These are phyloP conservation scores for Drosophila longiperda DNA, from an alignment of 2,888 invertebrate genomes.

Conservation along the genomic window DNA sequence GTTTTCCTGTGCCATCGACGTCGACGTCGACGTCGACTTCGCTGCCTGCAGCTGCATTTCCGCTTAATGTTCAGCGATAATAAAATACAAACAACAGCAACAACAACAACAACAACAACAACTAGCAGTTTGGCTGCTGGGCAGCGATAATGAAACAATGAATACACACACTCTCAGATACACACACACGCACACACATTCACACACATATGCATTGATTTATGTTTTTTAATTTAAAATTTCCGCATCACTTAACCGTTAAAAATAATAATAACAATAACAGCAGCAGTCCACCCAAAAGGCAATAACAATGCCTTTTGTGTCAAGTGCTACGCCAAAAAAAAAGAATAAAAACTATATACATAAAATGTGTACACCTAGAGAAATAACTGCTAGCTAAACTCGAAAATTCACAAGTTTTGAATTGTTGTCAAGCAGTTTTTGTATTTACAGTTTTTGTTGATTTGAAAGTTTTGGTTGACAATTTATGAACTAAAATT, in stretches of 20 bases:
- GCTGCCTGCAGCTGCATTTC: slow-evolving; percentile 77
- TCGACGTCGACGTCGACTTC: slow-evolving; percentile 21
- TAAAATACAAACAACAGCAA: slow-evolving; percentile 71
- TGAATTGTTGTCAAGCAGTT: too few relatives aligned
- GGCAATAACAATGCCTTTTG: slow-evolving; percentile 50
- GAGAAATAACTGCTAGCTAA: not conserved
- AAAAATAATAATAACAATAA: slow-evolving; percentile 65
- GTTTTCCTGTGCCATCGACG: slow-evolving; percentile 8
- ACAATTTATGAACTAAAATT: not conserved
- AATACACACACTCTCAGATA: slow-evolving; percentile 13
- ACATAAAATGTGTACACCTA: slow-evolving; percentile 5
- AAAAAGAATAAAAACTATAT: slow-evolving; percentile 8
- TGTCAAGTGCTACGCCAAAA: slow-evolving; percentile 32
- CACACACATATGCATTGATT: slow-evolving; percentile 80
- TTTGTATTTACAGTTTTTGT: not conserved
- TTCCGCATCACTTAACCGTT: slow-evolving; percentile 84
- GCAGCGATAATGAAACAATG: slow-evolving; percentile 53
- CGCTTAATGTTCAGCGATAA: slow-evolving; percentile 83
- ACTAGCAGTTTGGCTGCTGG: slow-evolving; percentile 31
- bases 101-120: slow-evolving; percentile 51
- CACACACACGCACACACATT: slow-evolving; percentile 38
- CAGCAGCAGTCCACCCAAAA: slow-evolving; percentile 39
- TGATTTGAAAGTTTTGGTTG: not conserved
- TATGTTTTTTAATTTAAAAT: slow-evolving; percentile 85
- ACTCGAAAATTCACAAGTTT: not conserved